Evolutionary conservation across 2,113 vertebrate genomes (phyloP).

Genomic region (Urocolius indicus): DNA sequence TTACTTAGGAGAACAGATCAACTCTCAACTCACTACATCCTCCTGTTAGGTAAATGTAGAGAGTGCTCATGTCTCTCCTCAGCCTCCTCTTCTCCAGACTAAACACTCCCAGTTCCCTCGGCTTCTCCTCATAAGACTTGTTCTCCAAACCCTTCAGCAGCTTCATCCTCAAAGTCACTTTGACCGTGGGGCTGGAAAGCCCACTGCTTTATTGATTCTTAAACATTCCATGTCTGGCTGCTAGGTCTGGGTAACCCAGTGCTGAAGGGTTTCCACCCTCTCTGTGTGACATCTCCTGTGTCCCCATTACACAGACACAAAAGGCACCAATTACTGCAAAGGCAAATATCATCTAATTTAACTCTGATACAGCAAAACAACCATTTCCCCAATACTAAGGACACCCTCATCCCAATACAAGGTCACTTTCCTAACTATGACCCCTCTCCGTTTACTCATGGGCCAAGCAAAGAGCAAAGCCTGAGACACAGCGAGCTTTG

Average conservation of each 20-base stretch:
- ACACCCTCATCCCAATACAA: neutral
- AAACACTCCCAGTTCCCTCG: too few species aligned
- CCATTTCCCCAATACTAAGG: neutral
- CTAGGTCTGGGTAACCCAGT: too few species aligned
- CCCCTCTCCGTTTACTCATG: neutral
- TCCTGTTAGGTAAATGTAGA: too few species aligned
- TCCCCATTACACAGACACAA: neutral
- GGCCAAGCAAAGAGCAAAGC: neutral
- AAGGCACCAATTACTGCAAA: neutral
- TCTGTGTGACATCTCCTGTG: neutral
- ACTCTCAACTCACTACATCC: too few species aligned
- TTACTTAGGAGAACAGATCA: too few species aligned
- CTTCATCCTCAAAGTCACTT: neutral
- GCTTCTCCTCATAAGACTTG: too few species aligned
- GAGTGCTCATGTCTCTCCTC: too few species aligned
- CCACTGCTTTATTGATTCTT: rapidly evolving
- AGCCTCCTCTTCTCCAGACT: too few species aligned
- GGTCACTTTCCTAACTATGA: neutral
- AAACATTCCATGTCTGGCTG: neutral
- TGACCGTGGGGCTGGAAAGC: neutral
- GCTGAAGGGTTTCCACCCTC: neutral
- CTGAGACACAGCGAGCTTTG: rapidly evolving
- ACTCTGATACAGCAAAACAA: rapidly evolving
- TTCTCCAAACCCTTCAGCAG: too few species aligned
- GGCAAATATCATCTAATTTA: neutral